These are phyloP conservation scores for Chromobotia macracanthus DNA, from an alignment of 2,797 vertebrate genomes.

Conservation along the genomic window DNA sequence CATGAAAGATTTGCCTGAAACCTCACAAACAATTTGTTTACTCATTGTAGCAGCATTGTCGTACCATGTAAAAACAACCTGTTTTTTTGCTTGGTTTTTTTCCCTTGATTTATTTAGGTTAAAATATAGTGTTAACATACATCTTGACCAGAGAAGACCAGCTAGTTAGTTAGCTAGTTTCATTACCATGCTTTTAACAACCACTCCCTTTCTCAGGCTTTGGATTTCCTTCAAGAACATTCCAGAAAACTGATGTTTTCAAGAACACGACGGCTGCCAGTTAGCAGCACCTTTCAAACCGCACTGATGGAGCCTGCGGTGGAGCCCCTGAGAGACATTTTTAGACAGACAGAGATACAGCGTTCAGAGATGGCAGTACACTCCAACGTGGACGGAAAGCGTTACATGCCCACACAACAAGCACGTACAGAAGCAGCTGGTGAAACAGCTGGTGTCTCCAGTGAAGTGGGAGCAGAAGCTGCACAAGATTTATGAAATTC, in stretches of 20 bases:
- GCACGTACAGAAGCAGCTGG: slow-evolving; percentile 81
- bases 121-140: neutral
- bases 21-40: too few relatives aligned
- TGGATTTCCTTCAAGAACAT: slow-evolving; percentile 88
- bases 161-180: neutral
- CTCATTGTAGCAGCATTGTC: too few relatives aligned
- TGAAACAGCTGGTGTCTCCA: slow-evolving; percentile 86
- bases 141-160: neutral
- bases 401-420: slow-evolving; percentile 81
- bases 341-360: slow-evolving; percentile 79
- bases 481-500: slow-evolving; percentile 89
- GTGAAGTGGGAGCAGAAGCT: slow-evolving; percentile 96
- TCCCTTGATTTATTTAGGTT: too few relatives aligned
- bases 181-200: neutral
- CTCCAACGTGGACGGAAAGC: slow-evolving; percentile 86
- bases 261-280: slow-evolving; percentile 80
- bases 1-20: too few relatives aligned
- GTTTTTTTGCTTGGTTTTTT: too few relatives aligned
- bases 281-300: slow-evolving; percentile 94
- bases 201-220: slow-evolving; percentile 75
- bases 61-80: too few relatives aligned
- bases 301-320: slow-evolving; percentile 85
- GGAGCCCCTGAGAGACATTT: slow-evolving; percentile 79
- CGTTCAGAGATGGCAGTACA: slow-evolving; percentile 85
- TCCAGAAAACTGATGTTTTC: slow-evolving; percentile 77